Evolutionary conservation across 2,888 invertebrate genomes (phyloP), one percentile per base, ranked within the genome.

Genomic region (Standfussiana lucernea): DNA sequence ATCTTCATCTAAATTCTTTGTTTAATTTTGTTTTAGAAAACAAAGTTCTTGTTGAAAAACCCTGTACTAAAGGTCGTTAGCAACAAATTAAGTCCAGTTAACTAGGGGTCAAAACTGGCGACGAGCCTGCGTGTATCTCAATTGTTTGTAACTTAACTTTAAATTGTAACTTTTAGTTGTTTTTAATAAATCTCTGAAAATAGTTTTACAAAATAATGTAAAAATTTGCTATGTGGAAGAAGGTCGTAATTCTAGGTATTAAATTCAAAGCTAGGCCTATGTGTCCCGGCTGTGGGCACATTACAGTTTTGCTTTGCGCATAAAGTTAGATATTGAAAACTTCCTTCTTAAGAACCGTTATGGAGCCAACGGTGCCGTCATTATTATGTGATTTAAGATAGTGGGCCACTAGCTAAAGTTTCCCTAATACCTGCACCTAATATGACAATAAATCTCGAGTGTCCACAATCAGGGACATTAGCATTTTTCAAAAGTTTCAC

Each of bases 401-500:
- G 67, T 67, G 45, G 53, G 32, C 28, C 47, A 67, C 21, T n/a
- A 65, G 37, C 37, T 65, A 24, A 82, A 85, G 24, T 77, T 76
- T 65, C 45, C 47, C 37, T 32, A 45, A 45, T 71, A 75, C 66
- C 70, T 72, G 79, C 68, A 77, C 53, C 65, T 79, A 87, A 84
- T 84, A 84, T 82, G 77, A 79, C 73, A 80, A 90, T 90, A 90
- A 88, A 90, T 90, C 85, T 79, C 66, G 61, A 32, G 32, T 82
- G 75, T 85, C 82, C 73, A 74, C 82, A 77, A 82, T 77, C 74
- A 72, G 78, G 80, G 75, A 84, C 88, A 90, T 89, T 88, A 89
- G 83, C 89, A 90, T 91, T 91, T 90, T 87, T 90, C 91, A 90
- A 85, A 90, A 90, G 75, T 89, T 89, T 70, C 59, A 53, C 77